phyloP scores from a whole-genome alignment of 2,113 vertebrate species.

The Upupa epops region DNA sequence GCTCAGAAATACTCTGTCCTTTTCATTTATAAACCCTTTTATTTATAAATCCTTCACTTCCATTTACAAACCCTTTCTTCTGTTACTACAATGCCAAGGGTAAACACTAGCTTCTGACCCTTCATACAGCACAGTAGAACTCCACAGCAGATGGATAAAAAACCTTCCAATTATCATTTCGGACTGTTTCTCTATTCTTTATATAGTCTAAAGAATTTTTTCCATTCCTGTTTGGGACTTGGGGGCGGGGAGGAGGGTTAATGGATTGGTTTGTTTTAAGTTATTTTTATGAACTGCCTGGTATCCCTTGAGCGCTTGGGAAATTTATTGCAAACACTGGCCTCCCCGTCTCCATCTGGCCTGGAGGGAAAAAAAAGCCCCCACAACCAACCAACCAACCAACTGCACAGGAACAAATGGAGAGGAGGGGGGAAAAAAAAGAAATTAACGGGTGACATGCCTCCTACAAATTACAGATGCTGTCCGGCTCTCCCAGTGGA shows the following conservation, averaged over 20 bases:
- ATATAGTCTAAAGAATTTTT: constrained; percentile 57
- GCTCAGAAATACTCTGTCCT: neutral
- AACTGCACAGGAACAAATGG: neutral
- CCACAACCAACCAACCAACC: neutral
- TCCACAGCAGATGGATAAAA: neutral
- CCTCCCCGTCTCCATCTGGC: neutral
- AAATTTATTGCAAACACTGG: constrained; percentile 12
- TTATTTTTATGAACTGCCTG: constrained; percentile 34
- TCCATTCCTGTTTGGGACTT: constrained; percentile 48
- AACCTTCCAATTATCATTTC: constrained; percentile 51
- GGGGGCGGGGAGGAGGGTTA: neutral
- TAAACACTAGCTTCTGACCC: neutral
- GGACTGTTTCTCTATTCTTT: constrained; percentile 10
- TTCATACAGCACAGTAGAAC: neutral
- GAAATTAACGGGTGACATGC: neutral
- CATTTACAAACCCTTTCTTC: neutral
- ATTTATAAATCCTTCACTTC: neutral
- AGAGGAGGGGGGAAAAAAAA: neutral
- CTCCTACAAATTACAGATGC: constrained; percentile 36
- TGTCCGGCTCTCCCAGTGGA: neutral
- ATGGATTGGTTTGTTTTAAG: constrained; percentile 13
- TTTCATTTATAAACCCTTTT: neutral
- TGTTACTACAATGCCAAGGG: neutral
- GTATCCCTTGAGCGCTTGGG: neutral
- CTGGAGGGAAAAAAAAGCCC: neutral